A percentile compares a stretch with the other conserved stretches of the same genome.
Evolutionary conservation across 2,113 vertebrate species (phyloP).

Genomic region (Phocoena sinus): DNA sequence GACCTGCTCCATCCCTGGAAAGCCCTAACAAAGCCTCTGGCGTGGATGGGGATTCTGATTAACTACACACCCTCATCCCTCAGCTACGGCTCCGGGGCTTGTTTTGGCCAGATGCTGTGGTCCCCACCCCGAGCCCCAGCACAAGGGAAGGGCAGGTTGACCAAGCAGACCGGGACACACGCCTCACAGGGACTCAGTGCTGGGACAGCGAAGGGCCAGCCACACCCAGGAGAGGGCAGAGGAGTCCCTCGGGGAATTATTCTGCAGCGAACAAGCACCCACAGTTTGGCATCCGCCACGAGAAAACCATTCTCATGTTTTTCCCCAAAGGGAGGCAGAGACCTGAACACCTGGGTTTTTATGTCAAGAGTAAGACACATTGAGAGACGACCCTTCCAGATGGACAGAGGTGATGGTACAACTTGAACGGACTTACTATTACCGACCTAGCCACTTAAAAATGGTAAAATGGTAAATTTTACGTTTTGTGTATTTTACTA

Average conservation of each 20-base stretch:
- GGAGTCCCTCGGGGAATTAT: fast-evolving
- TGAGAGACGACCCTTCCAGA: not conserved
- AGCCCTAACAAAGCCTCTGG: not conserved
- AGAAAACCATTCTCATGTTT: not conserved
- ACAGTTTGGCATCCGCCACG: fast-evolving
- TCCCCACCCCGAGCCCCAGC: not conserved
- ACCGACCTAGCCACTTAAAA: not conserved
- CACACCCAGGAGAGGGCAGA: not conserved
- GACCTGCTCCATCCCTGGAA: not conserved
- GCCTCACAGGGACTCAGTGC: not conserved
- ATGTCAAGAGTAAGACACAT: not conserved
- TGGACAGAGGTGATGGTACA: fast-evolving
- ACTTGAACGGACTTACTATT: not conserved
- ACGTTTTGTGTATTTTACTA: not conserved
- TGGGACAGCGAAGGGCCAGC: not conserved
- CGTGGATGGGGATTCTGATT: not conserved
- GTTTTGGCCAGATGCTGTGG: not conserved
- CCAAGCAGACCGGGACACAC: fast-evolving
- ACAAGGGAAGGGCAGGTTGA: not conserved
- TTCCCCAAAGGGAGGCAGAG: not conserved
- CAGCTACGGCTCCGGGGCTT: fast-evolving
- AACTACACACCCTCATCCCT: not conserved
- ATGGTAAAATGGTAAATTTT: not conserved
- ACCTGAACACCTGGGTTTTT: not conserved
- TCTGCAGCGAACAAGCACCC: not conserved